phyloP scores from a whole-genome alignment of 1,140 invertebrate genomes.

The Zaprionus africanus region DNA sequence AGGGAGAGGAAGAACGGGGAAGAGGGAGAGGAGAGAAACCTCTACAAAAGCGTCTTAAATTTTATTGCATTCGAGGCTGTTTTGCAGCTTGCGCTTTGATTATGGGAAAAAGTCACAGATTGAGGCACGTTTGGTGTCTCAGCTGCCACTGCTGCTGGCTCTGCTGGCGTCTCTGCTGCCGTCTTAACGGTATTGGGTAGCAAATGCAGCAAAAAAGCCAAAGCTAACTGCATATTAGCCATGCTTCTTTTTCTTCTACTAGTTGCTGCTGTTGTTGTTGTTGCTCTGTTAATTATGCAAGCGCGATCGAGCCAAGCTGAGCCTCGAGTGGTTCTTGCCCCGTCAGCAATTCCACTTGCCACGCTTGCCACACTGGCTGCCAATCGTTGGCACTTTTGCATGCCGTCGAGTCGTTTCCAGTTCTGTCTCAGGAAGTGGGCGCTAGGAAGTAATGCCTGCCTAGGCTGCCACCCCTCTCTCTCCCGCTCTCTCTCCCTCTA shows the following conservation, averaged over 20 bases:
- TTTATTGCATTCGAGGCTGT: conserved; percentile 67
- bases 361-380: conserved; percentile 5
- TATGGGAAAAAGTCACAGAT: conserved; percentile 61
- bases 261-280: conserved; percentile 2
- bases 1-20: not conserved
- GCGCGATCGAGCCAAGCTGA: conserved; percentile 24
- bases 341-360: conserved; percentile 36
- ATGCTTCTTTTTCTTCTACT: conserved; percentile 6
- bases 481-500: too few relatives aligned
- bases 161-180: conserved; percentile 17
- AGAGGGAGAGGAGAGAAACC: not conserved
- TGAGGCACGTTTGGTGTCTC: conserved; percentile 7
- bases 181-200: conserved; percentile 46
- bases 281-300: conserved; percentile 54
- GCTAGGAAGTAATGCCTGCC: conserved; percentile 40
- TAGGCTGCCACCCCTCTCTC: not conserved
- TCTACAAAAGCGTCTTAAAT: conserved; percentile 77
- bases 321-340: conserved; percentile 35
- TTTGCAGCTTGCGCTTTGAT: conserved; percentile 66
- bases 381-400: conserved; percentile 10
- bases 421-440: conserved; percentile 41
- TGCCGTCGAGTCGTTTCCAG: conserved; percentile 10
- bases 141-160: not conserved
- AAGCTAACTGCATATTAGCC: conserved; percentile 50
- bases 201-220: conserved; percentile 21